A percentile compares a stretch with the other conserved stretches of the same genome.
Conservation (phyloP, 2,113 vertebrate genomes). For the Dasyornis broadbenti region DNA sequence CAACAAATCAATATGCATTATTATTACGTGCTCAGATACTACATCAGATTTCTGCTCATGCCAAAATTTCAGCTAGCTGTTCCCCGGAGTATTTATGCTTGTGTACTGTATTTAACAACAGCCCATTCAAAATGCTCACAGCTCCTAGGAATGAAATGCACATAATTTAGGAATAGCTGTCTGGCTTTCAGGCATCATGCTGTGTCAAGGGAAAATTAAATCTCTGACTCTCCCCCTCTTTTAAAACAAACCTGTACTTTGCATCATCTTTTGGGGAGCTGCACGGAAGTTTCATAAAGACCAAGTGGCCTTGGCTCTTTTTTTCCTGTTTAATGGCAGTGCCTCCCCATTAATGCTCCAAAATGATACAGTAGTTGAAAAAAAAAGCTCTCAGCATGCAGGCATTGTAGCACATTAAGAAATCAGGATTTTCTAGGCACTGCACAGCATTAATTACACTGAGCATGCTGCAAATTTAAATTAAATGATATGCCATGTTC, state of each 20-base stretch:
- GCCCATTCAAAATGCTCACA: conserved; percentile 54
- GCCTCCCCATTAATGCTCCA: conserved; percentile 30
- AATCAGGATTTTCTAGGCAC: conserved; percentile 62
- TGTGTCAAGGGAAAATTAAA: conserved; percentile 58
- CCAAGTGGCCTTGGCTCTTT: neutral
- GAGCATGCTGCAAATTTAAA: conserved; percentile 61
- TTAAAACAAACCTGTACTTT: conserved; percentile 49
- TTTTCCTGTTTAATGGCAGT: neutral
- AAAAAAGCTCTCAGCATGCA: conserved; percentile 58
- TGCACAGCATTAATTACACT: conserved; percentile 62
- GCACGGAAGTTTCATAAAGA: conserved; percentile 25
- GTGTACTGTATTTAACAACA: conserved; percentile 58
- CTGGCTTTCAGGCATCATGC: conserved; percentile 50
- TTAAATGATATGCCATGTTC: conserved; percentile 55
- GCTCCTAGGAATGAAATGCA: conserved; percentile 59
- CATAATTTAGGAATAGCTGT: conserved; percentile 59
- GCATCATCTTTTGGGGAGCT: conserved; percentile 34
- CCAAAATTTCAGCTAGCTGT: conserved; percentile 43
- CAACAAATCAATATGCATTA: conserved; percentile 11
- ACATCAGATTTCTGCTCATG: conserved; percentile 34
- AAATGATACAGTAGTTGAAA: conserved; percentile 33
- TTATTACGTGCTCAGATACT: conserved; percentile 11
- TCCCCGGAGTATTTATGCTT: conserved; percentile 54
- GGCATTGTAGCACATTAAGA: conserved; percentile 60
- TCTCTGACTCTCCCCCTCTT: neutral